Evolutionary conservation across 2,113 vertebrate genomes (phyloP).

Genomic region (Protobothrops mucrosquamatus): DNA sequence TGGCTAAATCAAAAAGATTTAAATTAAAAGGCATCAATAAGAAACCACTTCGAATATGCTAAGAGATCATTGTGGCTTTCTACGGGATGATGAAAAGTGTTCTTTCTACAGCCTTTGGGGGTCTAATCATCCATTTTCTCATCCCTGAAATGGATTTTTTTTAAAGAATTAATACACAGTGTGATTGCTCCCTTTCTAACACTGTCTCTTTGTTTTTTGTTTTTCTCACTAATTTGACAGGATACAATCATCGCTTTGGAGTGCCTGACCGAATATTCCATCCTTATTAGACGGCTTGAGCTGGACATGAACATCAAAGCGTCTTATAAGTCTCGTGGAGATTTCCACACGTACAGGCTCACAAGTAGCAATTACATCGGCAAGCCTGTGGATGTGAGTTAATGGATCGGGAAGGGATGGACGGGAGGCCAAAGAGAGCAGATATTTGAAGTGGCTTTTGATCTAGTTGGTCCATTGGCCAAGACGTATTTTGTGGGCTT

Average conservation of each 20-base stretch:
- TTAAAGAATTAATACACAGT: not conserved
- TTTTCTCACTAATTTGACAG: constrained; percentile 62
- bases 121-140: not conserved
- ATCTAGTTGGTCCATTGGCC: not conserved
- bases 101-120: not conserved
- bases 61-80: not conserved
- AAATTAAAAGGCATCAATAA: not conserved
- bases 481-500: not conserved
- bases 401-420: not conserved
- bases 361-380: constrained; percentile 72
- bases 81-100: not conserved
- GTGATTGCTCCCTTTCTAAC: not conserved
- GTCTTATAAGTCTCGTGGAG: constrained; percentile 68
- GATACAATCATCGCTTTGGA: constrained; percentile 86
- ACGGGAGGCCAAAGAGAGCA: not conserved
- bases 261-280: constrained; percentile 79
- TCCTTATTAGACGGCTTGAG: constrained; percentile 54
- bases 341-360: constrained; percentile 65
- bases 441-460: not conserved
- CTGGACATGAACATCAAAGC: constrained; percentile 80
- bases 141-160: not conserved
- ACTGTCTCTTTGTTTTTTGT: not conserved
- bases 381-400: constrained; percentile 71
- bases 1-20: not conserved
- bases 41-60: not conserved